These are phyloP conservation scores for Drosophila mettleri DNA, from an alignment of 2,888 invertebrate species.

Conservation along the genomic window DNA sequence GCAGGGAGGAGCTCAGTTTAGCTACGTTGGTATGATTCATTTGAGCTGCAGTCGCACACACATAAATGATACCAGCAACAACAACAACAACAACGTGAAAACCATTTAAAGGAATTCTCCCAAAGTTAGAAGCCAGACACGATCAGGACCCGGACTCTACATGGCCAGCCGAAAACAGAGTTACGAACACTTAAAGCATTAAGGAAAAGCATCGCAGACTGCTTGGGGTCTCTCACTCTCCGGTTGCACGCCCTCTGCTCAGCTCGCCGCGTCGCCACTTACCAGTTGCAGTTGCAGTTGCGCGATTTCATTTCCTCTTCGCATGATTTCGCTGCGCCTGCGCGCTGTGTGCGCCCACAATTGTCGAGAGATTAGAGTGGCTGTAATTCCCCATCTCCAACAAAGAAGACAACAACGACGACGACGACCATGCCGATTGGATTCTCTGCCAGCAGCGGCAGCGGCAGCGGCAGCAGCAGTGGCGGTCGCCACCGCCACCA, in stretches of 20 bases:
- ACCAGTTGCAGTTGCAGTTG: constrained; percentile 39
- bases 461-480: constrained; percentile 8
- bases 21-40: constrained; percentile 71
- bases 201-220: constrained; percentile 79
- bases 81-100: constrained; percentile 40
- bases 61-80: constrained; percentile 50
- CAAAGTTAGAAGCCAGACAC: constrained; percentile 73
- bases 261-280: background rate
- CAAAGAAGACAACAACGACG: constrained; percentile 28
- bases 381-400: constrained; percentile 66
- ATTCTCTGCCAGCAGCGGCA: constrained; percentile 41
- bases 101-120: constrained; percentile 79
- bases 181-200: constrained; percentile 37
- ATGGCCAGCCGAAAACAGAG: constrained; percentile 62
- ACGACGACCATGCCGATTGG: constrained; percentile 60
- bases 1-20: constrained; percentile 73
- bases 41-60: constrained; percentile 51
- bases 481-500: constrained; percentile 41
- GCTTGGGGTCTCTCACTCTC: constrained; percentile 82
- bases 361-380: constrained; percentile 80
- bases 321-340: constrained; percentile 65
- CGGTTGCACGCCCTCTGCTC: constrained; percentile 12
- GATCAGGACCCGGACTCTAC: constrained; percentile 55
- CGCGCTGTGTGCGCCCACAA: constrained; percentile 73
- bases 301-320: constrained; percentile 77